Conservation (phyloP, 2,888 invertebrate species). For the Drymonia ruficornis region DNA sequence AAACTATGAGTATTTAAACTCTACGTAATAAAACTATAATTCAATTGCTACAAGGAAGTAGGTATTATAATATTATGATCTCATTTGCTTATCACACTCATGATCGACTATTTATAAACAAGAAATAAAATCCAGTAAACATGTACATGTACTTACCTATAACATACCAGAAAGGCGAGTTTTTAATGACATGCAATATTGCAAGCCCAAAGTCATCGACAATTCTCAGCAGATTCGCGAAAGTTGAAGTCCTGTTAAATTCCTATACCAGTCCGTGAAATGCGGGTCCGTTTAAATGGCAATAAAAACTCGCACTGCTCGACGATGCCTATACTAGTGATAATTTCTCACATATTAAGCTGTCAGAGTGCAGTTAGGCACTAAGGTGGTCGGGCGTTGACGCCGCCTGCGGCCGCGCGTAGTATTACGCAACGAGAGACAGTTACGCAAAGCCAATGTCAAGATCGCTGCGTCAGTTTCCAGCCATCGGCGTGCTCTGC, state of each 20-base stretch:
- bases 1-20: no score
- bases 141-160: no score
- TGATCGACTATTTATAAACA: no score
- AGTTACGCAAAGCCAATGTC: slow-evolving; percentile 76
- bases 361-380: slow-evolving; percentile 38
- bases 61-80: no score
- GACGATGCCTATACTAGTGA: slow-evolving; percentile 27
- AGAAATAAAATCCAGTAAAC: no score
- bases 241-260: slow-evolving; percentile 50
- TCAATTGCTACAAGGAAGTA: no score
- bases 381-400: slow-evolving; percentile 37
- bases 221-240: slow-evolving; percentile 30
- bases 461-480: slow-evolving; percentile 62
- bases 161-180: not conserved
- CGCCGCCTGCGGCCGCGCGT: slow-evolving; percentile 29
- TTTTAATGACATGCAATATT: slow-evolving; percentile 11
- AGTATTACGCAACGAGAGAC: slow-evolving; percentile 54
- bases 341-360: slow-evolving; percentile 35
- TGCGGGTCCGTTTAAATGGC: slow-evolving; percentile 41
- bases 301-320: slow-evolving; percentile 41
- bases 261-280: slow-evolving; percentile 40
- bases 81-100: no score
- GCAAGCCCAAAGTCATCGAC: slow-evolving; percentile 21
- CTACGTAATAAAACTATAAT: no score
- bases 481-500: slow-evolving; percentile 23